Conservation (phyloP, 2,113 vertebrate species). For the Bos taurus region ARS-UCD2.0 NC_037329.1:49241501-49242000, state of each 20-base stretch:
- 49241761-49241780: not conserved
- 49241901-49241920: not conserved
- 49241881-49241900: not conserved
- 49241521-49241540: not conserved
- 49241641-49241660: not conserved
- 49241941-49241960: conserved; percentile 38
- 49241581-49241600: not conserved
- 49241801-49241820: not conserved
- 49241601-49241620: not conserved
- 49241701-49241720: not conserved
- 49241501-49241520: not conserved
- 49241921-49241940: conserved; percentile 1
- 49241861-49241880: not conserved
- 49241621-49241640: not conserved
- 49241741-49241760: conserved; percentile 21
- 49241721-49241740: not conserved
- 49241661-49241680: not conserved
- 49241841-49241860: not conserved
- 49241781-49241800: not conserved
- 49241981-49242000: conserved; percentile 62
- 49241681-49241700: not conserved
- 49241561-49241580: not conserved
- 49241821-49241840: conserved; percentile 5
- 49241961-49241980: conserved; percentile 46
- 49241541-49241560: not conserved